Percentiles rank a stretch among this genome's conserved stretches.
These are phyloP conservation scores for Platygyra sinensis DNA, from an alignment of 64 coral and sea anemone species.

Conservation along the genomic window DNA sequence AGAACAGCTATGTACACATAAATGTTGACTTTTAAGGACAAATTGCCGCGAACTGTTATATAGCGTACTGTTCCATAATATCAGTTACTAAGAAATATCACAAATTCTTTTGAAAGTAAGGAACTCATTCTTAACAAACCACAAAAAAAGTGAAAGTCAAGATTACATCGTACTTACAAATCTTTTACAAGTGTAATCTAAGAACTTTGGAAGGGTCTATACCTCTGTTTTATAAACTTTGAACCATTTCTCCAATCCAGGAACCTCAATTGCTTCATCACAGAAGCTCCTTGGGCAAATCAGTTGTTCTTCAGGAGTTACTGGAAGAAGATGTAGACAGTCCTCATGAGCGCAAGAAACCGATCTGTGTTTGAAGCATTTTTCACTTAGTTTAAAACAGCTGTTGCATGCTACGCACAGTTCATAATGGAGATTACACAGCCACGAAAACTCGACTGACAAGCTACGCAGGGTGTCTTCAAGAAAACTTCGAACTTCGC, in stretches of 20 bases:
- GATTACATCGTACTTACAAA: too few relatives aligned
- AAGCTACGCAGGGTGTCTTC: conserved; percentile 5
- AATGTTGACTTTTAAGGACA: too few relatives aligned
- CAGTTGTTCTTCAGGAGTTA: background rate
- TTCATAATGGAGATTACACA: background rate
- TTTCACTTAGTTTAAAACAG: background rate
- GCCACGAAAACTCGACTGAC: conserved; percentile 20
- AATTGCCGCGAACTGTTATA: too few relatives aligned
- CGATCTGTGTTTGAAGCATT: background rate
- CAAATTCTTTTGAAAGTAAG: too few relatives aligned
- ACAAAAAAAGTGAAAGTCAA: too few relatives aligned
- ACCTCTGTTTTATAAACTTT: background rate
- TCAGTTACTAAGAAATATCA: too few relatives aligned
- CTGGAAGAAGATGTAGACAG: conserved; percentile 36
- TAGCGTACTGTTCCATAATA: too few relatives aligned
- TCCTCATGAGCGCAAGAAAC: conserved; percentile 21
- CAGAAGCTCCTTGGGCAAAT: background rate
- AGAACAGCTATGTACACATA: too few relatives aligned
- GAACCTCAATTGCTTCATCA: background rate
- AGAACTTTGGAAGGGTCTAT: background rate
- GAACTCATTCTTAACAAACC: too few relatives aligned
- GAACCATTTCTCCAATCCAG: conserved; percentile 14
- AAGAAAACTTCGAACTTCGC: conserved; percentile 11
- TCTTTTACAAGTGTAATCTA: background rate
- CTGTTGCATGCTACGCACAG: conserved; percentile 19